phyloP scores from a whole-genome alignment of 2,113 vertebrate genomes.

The Amazona vittata region DNA sequence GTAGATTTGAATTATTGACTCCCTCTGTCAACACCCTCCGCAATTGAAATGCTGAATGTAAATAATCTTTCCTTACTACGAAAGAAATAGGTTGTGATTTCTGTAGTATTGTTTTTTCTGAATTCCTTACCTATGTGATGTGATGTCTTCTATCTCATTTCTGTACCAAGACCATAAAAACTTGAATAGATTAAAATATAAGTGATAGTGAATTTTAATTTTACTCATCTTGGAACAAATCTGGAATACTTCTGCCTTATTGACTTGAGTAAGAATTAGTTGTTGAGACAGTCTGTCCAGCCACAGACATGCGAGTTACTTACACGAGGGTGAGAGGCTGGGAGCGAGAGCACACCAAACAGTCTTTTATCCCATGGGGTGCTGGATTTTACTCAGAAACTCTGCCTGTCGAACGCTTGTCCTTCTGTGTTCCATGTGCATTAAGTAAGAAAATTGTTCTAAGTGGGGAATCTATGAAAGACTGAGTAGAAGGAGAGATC shows the following conservation, averaged over 20 bases:
- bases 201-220: not conserved
- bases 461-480: not conserved
- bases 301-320: not conserved
- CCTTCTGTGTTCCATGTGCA: not conserved
- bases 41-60: not conserved
- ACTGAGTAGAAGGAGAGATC: not conserved
- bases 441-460: not conserved
- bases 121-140: not conserved
- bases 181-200: not conserved
- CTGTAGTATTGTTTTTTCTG: not conserved
- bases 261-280: not conserved
- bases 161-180: not conserved
- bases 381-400: accelerated
- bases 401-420: not conserved
- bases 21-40: not conserved
- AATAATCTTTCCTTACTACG: not conserved
- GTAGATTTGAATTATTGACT: not conserved
- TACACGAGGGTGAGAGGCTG: accelerated
- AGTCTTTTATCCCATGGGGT: not conserved
- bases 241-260: not conserved
- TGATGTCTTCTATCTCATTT: not conserved
- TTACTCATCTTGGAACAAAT: not conserved
- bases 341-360: not conserved
- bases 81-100: not conserved
- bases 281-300: not conserved